These are phyloP conservation scores for Eupithecia abbreviata DNA, from an alignment of 2,888 invertebrate species.

Conservation along the genomic window DNA sequence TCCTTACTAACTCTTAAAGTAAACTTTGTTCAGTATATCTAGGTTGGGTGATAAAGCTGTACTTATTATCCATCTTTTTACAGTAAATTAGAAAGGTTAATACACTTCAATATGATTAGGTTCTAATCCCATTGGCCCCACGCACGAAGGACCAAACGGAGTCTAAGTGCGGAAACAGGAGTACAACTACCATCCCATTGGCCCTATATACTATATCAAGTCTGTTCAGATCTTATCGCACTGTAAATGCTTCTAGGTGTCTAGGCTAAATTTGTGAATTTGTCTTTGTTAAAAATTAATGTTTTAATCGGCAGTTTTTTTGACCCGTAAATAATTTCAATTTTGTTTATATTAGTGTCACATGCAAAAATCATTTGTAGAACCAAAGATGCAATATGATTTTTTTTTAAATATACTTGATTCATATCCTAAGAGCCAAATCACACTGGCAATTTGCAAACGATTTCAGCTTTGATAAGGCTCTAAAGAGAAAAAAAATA, in stretches of 20 bases:
- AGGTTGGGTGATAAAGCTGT: neutral
- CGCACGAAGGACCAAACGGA: too few relatives aligned
- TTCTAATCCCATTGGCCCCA: neutral
- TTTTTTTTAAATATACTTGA: neutral
- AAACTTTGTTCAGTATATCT: constrained; percentile 12
- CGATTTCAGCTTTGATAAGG: too few relatives aligned
- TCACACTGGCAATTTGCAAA: too few relatives aligned
- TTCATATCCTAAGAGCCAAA: too few relatives aligned
- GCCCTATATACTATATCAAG: neutral
- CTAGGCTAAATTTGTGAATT: neutral
- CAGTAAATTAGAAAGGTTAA: neutral
- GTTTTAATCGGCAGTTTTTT: neutral
- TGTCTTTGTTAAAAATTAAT: neutral
- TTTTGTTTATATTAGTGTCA: neutral
- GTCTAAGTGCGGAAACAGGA: too few relatives aligned
- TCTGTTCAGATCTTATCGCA: neutral
- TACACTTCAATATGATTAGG: neutral
- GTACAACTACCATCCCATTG: neutral
- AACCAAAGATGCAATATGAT: neutral
- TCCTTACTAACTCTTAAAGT: constrained; percentile 43
- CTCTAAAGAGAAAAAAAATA: neutral
- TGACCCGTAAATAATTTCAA: neutral
- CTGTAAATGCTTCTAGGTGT: neutral
- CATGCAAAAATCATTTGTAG: neutral
- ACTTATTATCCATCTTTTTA: neutral